Evolutionary conservation across 2,888 invertebrate genomes (phyloP).

Genomic region (Pterobdella sp.): DNA sequence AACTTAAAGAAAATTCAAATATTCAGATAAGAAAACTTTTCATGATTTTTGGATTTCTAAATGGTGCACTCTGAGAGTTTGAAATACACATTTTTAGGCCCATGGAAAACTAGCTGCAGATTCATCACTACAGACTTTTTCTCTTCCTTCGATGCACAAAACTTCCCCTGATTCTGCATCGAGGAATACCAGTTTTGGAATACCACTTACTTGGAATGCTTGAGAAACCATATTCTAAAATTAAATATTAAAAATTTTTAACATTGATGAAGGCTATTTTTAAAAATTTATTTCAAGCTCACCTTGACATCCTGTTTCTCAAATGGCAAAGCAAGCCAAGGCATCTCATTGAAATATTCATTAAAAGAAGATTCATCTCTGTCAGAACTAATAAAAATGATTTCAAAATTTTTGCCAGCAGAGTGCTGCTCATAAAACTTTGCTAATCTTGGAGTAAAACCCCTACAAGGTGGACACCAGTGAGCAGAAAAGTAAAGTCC

Average conservation of each 20-base stretch:
- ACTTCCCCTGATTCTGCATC: slow-evolving; percentile 61
- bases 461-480: slow-evolving; percentile 71
- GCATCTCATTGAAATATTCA: slow-evolving; percentile 66
- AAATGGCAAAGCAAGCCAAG: slow-evolving; percentile 66
- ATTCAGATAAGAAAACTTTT: too few relatives aligned
- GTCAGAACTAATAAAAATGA: slow-evolving; percentile 76
- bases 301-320: slow-evolving; percentile 51
- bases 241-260: not conserved
- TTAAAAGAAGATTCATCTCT: slow-evolving; percentile 72
- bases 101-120: slow-evolving; percentile 56
- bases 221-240: slow-evolving; percentile 16
- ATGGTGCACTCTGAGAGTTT: too few relatives aligned
- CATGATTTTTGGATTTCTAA: too few relatives aligned
- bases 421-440: slow-evolving; percentile 66
- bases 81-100: too few relatives aligned
- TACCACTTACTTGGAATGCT: slow-evolving; percentile 44
- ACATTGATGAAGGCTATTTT: not conserved
- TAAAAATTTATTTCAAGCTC: not conserved
- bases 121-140: slow-evolving; percentile 69
- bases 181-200: slow-evolving; percentile 70
- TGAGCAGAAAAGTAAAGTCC: slow-evolving; percentile 35
- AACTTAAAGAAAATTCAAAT: too few relatives aligned
- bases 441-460: slow-evolving; percentile 70
- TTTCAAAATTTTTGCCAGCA: slow-evolving; percentile 64
- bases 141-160: slow-evolving; percentile 69